A percentile compares a stretch with the other conserved stretches of the same genome.
Evolutionary conservation across 2,888 invertebrate genomes (phyloP).

Genomic region (Hypena proboscidalis): DNA sequence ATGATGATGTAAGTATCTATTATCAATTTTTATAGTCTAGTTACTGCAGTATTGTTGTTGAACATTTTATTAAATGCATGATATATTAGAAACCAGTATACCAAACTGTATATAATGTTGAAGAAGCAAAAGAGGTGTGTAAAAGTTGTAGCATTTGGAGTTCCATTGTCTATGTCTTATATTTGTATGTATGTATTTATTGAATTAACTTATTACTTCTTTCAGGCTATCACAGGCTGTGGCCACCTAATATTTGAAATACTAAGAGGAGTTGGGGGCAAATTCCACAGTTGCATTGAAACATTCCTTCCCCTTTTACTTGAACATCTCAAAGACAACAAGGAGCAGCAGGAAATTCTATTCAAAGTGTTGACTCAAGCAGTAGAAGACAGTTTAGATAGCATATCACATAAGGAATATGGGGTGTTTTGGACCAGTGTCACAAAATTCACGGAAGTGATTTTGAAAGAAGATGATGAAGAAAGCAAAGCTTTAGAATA

Average conservation of each 20-base stretch:
- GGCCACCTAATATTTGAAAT: constrained; percentile 96
- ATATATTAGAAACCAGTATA: no score
- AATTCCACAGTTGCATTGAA: constrained; percentile 94
- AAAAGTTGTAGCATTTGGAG: neutral
- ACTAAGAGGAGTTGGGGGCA: constrained; percentile 91
- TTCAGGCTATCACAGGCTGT: constrained; percentile 91
- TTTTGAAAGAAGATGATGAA: constrained; percentile 65
- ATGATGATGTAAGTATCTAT: constrained; percentile 87
- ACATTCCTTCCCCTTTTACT: constrained; percentile 89
- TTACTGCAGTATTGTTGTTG: no score
- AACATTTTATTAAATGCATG: no score
- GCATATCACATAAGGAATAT: constrained; percentile 87
- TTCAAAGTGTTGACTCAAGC: constrained; percentile 88
- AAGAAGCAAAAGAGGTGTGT: no score
- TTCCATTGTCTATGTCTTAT: constrained; percentile 2
- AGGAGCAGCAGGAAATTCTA: constrained; percentile 81
- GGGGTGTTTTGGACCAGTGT: constrained; percentile 87
- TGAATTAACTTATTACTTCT: constrained; percentile 41
- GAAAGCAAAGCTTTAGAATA: constrained; percentile 67
- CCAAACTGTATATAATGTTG: no score
- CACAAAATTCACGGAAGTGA: constrained; percentile 64
- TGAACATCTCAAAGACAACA: constrained; percentile 83
- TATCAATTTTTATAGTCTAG: neutral
- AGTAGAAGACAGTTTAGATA: constrained; percentile 86
- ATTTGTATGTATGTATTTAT: constrained; percentile 1